Evolutionary conservation across 1,140 invertebrate genomes (phyloP).

Genomic region (Neuroterus valhalla): DNA sequence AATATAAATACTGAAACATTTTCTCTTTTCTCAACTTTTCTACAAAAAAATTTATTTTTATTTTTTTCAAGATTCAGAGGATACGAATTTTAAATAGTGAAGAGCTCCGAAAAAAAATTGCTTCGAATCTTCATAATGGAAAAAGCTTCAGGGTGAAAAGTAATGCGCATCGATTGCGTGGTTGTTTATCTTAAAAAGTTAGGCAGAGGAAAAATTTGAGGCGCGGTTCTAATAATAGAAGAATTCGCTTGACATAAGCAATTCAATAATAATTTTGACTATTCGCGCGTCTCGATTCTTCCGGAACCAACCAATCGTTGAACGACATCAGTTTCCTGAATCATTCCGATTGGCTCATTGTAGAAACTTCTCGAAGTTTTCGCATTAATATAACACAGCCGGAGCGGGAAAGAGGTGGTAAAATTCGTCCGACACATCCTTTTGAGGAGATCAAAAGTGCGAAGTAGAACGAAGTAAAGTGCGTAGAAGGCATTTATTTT

Average conservation of each 20-base stretch:
- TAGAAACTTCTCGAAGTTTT: constrained; percentile 51
- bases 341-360: constrained; percentile 42
- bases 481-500: no score
- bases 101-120: no score
- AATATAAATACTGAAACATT: no score
- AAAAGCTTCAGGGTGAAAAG: constrained; percentile 1
- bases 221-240: neutral
- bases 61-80: no score
- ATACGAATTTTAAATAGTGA: no score
- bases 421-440: neutral
- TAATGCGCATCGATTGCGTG: neutral
- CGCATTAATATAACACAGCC: constrained; percentile 47
- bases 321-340: neutral
- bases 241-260: neutral
- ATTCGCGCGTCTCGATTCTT: constrained; percentile 7
- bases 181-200: neutral
- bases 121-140: neutral
- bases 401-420: neutral
- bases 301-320: neutral
- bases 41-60: no score
- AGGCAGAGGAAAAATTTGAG: neutral
- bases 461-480: neutral
- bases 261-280: neutral
- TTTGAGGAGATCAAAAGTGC: no score
- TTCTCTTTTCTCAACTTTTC: no score